A percentile compares a stretch with the other conserved stretches of the same genome.
Conservation (phyloP, 2,113 vertebrate genomes). For the Otocyon megalotis region DNA sequence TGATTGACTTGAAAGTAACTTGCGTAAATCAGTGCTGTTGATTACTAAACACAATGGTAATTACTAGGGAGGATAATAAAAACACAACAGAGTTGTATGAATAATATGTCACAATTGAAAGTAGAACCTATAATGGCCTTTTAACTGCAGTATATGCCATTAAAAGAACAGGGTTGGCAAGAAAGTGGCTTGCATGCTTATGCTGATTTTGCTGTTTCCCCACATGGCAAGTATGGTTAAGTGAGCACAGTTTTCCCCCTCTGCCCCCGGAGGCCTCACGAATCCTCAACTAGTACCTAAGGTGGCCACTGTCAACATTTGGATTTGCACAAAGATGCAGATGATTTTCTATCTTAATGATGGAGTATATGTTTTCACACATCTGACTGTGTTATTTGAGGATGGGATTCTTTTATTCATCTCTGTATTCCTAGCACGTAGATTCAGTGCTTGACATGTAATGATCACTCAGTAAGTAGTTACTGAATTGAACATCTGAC, state of each 20-base stretch:
- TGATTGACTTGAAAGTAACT: constrained; percentile 75
- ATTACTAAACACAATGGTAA: constrained; percentile 82
- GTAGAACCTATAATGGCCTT: constrained; percentile 21
- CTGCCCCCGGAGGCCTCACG: neutral
- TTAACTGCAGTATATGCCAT: neutral
- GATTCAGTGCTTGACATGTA: neutral
- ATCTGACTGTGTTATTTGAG: neutral
- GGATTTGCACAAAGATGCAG: neutral
- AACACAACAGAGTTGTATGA: constrained; percentile 48
- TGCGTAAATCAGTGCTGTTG: constrained; percentile 82
- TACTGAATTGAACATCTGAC: neutral
- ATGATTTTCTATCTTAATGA: neutral
- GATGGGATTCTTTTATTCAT: neutral
- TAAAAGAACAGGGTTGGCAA: neutral
- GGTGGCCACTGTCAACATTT: neutral
- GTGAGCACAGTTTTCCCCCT: neutral
- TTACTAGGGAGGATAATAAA: constrained; percentile 65
- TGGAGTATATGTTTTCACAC: neutral
- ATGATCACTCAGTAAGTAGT: neutral
- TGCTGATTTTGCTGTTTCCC: neutral
- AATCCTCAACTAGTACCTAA: neutral
- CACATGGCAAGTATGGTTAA: neutral
- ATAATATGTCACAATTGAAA: constrained; percentile 55
- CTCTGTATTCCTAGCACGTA: neutral
- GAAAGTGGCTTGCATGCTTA: neutral